A percentile compares a stretch with the other conserved stretches of the same genome.
Evolutionary conservation across 2,797 vertebrate genomes (phyloP).

Genomic region (Chaetophractus vellerosus): DNA sequence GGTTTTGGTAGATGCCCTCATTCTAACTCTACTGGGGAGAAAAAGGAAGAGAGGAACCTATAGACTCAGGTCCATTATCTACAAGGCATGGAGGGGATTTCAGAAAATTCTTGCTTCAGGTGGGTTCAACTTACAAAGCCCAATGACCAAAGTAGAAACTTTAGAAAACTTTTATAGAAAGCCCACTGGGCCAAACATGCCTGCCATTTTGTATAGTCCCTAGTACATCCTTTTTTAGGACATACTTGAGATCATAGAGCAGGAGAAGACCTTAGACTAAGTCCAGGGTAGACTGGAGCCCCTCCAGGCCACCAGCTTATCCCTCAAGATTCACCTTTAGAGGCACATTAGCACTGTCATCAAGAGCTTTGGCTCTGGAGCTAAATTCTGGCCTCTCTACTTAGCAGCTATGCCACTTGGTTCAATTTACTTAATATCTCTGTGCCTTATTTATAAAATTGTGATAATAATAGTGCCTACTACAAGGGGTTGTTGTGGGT

Average conservation of each 20-base stretch:
- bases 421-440: not conserved
- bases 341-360: not conserved
- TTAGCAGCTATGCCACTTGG: not conserved
- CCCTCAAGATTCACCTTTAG: not conserved
- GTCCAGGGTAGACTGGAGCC: not conserved
- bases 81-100: not conserved
- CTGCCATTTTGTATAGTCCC: not conserved
- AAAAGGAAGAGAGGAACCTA: not conserved
- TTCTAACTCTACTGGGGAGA: not conserved
- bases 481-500: not conserved
- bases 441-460: not conserved
- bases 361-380: not conserved
- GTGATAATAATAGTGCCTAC: not conserved
- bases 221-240: not conserved
- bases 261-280: not conserved
- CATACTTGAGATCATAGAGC: not conserved
- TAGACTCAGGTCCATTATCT: not conserved
- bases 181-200: not conserved
- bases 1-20: not conserved
- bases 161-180: not conserved
- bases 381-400: not conserved
- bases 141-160: not conserved
- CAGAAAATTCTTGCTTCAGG: constrained; percentile 37
- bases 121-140: not conserved
- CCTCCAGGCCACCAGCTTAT: not conserved